Conservation (phyloP, 2,797 vertebrate species). For the Microctenopoma lineatum region DNA sequence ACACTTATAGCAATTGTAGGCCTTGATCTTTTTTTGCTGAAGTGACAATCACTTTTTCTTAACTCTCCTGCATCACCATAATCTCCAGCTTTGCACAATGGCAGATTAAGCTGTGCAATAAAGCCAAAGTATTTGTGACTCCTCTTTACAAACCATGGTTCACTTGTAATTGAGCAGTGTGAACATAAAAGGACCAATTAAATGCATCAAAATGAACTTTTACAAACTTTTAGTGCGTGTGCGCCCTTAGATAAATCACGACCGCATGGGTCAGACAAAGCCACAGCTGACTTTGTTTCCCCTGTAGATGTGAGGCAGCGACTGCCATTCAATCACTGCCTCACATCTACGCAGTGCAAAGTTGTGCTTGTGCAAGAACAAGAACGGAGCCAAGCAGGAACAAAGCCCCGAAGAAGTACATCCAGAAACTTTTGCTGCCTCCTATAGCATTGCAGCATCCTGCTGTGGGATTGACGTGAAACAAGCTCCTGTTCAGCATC, state of each 20-base stretch:
- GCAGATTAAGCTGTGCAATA: conserved; percentile 44
- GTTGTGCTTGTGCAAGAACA: conserved; percentile 13
- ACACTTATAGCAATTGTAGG: conserved; percentile 10
- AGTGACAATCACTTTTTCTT: conserved; percentile 20
- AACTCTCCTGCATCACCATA: background rate
- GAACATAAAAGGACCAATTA: conserved; percentile 42
- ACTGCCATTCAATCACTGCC: conserved; percentile 30
- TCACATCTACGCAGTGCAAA: conserved; percentile 17
- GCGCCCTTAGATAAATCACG: conserved; percentile 41
- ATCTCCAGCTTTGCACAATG: conserved; percentile 27
- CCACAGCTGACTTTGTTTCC: conserved; percentile 43
- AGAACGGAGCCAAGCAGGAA: conserved; percentile 19
- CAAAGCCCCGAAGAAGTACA: conserved; percentile 10
- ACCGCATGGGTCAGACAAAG: conserved; percentile 35
- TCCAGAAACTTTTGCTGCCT: conserved; percentile 11
- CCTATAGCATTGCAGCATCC: conserved; percentile 13
- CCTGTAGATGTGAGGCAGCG: conserved; percentile 29
- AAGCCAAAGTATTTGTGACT: conserved; percentile 43
- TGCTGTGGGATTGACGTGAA: conserved; percentile 16
- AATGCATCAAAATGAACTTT: conserved; percentile 45
- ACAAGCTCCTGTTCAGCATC: conserved; percentile 10
- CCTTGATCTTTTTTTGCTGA: conserved; percentile 34
- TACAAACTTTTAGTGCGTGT: conserved; percentile 31
- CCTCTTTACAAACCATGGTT: conserved; percentile 30
- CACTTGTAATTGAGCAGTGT: conserved; percentile 27